These are phyloP conservation scores for Paramuricea clavata DNA, from an alignment of 92 coral and sea anemone species.

Conservation along the genomic window DNA sequence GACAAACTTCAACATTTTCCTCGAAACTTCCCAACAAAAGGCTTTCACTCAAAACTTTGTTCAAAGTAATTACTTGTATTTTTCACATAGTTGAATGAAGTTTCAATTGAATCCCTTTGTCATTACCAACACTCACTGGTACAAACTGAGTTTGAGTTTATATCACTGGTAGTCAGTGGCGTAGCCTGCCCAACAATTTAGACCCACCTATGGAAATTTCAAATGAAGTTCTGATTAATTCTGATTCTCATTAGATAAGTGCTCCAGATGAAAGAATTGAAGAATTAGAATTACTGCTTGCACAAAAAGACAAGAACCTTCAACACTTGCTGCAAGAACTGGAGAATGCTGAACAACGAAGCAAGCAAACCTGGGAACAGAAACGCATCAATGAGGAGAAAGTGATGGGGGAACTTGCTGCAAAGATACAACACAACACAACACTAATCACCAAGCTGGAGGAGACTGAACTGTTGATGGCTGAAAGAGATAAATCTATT, in stretches of 20 bases:
- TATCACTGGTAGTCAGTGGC: no score
- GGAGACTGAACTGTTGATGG: conserved; percentile 80
- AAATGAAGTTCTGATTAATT: not conserved
- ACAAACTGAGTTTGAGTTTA: no score
- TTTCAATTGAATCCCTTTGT: no score
- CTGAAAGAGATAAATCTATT: conserved; percentile 79
- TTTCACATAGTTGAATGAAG: no score
- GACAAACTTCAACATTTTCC: no score
- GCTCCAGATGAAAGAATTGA: conserved; percentile 50
- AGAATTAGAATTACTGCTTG: conserved; percentile 67
- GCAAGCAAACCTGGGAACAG: conserved; percentile 82
- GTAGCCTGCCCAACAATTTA: no score
- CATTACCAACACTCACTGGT: no score
- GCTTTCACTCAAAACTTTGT: no score
- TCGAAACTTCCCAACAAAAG: no score
- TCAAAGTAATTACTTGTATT: no score
- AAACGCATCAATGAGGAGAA: conserved; percentile 96
- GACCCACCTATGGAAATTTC: not conserved
- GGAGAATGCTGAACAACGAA: conserved; percentile 71
- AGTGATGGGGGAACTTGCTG: conserved; percentile 90
- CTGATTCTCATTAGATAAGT: not conserved
- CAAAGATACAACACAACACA: conserved; percentile 79
- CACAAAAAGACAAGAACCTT: conserved; percentile 77
- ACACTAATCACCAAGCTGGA: conserved; percentile 78
- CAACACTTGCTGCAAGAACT: conserved; percentile 74